Evolutionary conservation across 2,888 invertebrate species (phyloP), one percentile per base, ranked within the genome.

Genomic region (Idaea aversata): DNA sequence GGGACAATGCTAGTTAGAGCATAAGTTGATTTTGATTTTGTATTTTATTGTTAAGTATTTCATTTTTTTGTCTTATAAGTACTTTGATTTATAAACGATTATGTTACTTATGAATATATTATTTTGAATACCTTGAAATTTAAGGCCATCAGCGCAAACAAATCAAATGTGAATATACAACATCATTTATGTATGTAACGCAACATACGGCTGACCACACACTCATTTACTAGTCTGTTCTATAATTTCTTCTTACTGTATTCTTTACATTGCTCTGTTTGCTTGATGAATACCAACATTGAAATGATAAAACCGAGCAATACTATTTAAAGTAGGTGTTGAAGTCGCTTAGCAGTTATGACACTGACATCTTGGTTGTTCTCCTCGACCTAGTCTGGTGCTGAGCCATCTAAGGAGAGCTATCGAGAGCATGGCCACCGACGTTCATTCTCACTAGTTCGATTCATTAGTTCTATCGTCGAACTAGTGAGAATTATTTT

Each of bases 351-450:
- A 76, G 81, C 79, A 74, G 77, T 78, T 87, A 83, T 91, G 90
- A 90, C 91, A 91, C 89, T 89, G 91, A 90, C 89, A 88, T 85
- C 84, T 86, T 84, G 88, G 86, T 88, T 75, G 92, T 83, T 93
- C 88, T 90, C 92, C 92, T 93, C 92, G 92, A 93, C 92, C 92
- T 90, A 93, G 88, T 92, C 90, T 90, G 83, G 81, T 83, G 84
- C 83, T 88, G 92, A 88, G 90, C 90, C 92, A 92, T 92, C 92
- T 91, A 91, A 88, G 91, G 91, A 91, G 90, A 88, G 83, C 84
- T 87, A 92, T 91, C 89, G 91, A 91, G 92, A 92, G 91, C 91
- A 91, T 85, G 92, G 91, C 90, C 91, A 87, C 79, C 88, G 82
- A 78, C n/a, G n/a, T n/a, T n/a, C n/a, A n/a, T n/a, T n/a, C n/a